Evolutionary conservation across 2,113 vertebrate species (phyloP), one percentile per base, ranked within the genome.

Genomic region (Typhlomys cinereus): DNA sequence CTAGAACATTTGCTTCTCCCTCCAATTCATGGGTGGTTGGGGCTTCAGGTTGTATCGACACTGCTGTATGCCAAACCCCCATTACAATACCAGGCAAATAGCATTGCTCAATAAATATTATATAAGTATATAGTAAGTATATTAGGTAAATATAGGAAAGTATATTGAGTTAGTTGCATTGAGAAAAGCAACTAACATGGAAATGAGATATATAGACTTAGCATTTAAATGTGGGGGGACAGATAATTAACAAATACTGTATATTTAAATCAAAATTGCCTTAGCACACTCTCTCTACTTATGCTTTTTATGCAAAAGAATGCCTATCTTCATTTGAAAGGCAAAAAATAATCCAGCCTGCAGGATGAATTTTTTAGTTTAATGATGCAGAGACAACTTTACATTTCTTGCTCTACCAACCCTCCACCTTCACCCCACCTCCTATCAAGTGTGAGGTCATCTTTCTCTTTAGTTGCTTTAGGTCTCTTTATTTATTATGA

Each of bases 401-500:
- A 66, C 52, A 66, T 90, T 71, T 91, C 20, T 23, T 4, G 67
- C 80, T 84, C 27, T n/a, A 11, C 57, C n/a, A 71, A 61, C 39
- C 31, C n/a, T 79, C 39, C 46, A 15, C 29, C 27, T 4, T 27
- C 75, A 36, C 15, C 61, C 54, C 12, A 75, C 17, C 1, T 74
- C 23, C 62, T 92, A 90, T 67, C n/a, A 83, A 44, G n/a, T 15
- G 27, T 67, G 71, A 48, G 67, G 69, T 82, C 64, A 44, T 1
- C 0, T 85, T 94, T 88, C 25, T 36, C 25, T 78, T 64, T 80
- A 80, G 44, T 61, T 71, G 59, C 48, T 90, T 41, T 61, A 34
- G 36, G 41, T 79, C 41, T 95, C 69, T 76, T 5, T 82, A 36
- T 85, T 88, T 91, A 84, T 85, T 74, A 78, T 86, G 52, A 79